Percentiles rank a stretch among this genome's conserved stretches.
These are phyloP conservation scores for Orientallactaga bullata DNA, from an alignment of 2,113 vertebrate genomes.

Conservation along the genomic window DNA sequence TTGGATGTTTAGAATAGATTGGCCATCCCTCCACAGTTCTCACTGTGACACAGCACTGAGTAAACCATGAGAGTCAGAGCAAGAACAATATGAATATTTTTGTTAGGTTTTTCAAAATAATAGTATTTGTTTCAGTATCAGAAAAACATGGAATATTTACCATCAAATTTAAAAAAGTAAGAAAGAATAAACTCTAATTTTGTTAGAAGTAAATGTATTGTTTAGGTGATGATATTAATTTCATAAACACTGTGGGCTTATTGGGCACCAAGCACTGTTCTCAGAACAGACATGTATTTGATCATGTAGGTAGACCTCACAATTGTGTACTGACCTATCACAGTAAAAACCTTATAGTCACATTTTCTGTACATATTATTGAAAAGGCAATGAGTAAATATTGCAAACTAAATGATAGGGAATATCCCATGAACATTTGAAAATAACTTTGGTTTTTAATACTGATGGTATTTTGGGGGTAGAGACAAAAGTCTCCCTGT, in stretches of 20 bases:
- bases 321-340: neutral
- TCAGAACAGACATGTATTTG: neutral
- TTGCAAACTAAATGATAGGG: neutral
- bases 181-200: slow-evolving; percentile 7
- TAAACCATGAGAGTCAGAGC: neutral
- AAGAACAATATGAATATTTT: neutral
- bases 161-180: neutral
- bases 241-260: neutral
- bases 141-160: neutral
- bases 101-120: slow-evolving; percentile 33
- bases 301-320: neutral
- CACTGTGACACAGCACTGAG: neutral
- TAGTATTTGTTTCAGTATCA: slow-evolving; percentile 9
- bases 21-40: too few species aligned
- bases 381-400: neutral
- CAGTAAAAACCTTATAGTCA: neutral
- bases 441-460: slow-evolving; percentile 11
- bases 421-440: neutral
- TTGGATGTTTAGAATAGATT: neutral
- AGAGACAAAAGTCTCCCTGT: neutral
- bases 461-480: neutral
- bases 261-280: neutral
- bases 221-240: slow-evolving; percentile 34
- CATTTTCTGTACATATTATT: neutral
- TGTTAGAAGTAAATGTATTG: neutral